Evolutionary conservation across 2,888 invertebrate genomes (phyloP), one percentile per base, ranked within the genome.

Genomic region (Drosophila maculinotata): DNA sequence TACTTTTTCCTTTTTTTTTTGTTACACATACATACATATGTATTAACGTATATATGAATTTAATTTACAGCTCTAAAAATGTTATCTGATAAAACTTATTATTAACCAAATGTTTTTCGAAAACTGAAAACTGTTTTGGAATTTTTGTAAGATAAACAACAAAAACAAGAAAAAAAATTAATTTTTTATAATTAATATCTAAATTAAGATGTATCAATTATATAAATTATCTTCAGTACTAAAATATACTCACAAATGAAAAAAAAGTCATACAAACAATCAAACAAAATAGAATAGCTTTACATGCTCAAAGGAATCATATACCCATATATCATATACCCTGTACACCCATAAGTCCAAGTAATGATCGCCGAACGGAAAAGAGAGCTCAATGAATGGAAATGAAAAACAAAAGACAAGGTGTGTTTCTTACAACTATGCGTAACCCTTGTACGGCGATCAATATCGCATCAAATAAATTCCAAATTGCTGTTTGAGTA

Each of bases 401-500:
- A 41, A 30, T 20, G 30, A 14, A 15, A 12, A 14, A 52, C 35
- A 45, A 42, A 30, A 38, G 53, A 36, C 76, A 69, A 79, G 79
- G 72, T 85, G 79, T 76, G 72, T 71, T n/a, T 67, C 63, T 53
- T 48, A 63, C 68, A 68, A 73, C 52, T 53, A 70, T 76, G 80
- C 73, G 78, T 86, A 80, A 86, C 78, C 80, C 86, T 78, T 74
- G 67, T 67, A 58, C 51, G 14, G 56, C 71, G 87, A 85, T 82
- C 75, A 85, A 87, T 85, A 87, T 87, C 79, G 70, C 77, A 80
- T 87, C 80, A 85, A 74, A 87, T 80, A 82, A 85, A 87, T 85
- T 85, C 69, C 64, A 72, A 80, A 85, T 80, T 79, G 87, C 72
- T 85, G 80, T 79, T 76, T 75, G 80, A 80, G 74, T 79, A 78